Base-by-base conservation (phyloP, 2,888 invertebrate species). In the Bombylius discolor region DNA sequence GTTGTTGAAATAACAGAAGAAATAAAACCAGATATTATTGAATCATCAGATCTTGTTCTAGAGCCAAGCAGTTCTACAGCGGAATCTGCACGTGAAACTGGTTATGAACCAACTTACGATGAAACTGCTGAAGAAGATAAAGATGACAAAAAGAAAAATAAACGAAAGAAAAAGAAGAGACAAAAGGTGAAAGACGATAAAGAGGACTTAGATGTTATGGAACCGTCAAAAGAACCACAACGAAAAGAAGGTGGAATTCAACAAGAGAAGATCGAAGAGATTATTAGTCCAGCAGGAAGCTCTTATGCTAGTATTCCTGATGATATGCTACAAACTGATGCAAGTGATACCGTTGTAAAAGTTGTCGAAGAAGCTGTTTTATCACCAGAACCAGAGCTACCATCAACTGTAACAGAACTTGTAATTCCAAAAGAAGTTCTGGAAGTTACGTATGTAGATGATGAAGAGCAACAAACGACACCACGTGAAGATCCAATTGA, bases 51-150 rank as follows among this genome's bases (percentile, higher is more conserved):
- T 23, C 23, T 23, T 23, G 23, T 23, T 23, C 23, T 2, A 23
- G 23, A 23, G 23, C 23, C 49, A 23, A 23, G 23, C 23, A 23
- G 23, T 23, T 23, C 23, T 2, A 23, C 23, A 23, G 23, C 23
- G 53, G 76, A 78, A 32, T 73, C 76, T 46, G 76, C 63, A 8
- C 62, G 62, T 39, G 83, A 81, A 66, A 77, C 77, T 59, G 87
- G 86, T n/a, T 87, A 88, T 65, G 87, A 87, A 67, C 80, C 85
- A 11, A 81, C 83, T 3, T 73, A 80, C 32, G 77, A 71, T 67
- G 69, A 68, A 9, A 65, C 65, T 13, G 60, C 65, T 13, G 60
- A 59, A 7, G 47, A 50, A 44, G 46, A 51, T 4, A 61, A 59
- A 34, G 48, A 59, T 33, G 73, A 73, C 56, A 62, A 63, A n/a